These are phyloP conservation scores for Drosophila kurseongensis DNA, from an alignment of 1,140 invertebrate genomes.

Conservation along the genomic window DNA sequence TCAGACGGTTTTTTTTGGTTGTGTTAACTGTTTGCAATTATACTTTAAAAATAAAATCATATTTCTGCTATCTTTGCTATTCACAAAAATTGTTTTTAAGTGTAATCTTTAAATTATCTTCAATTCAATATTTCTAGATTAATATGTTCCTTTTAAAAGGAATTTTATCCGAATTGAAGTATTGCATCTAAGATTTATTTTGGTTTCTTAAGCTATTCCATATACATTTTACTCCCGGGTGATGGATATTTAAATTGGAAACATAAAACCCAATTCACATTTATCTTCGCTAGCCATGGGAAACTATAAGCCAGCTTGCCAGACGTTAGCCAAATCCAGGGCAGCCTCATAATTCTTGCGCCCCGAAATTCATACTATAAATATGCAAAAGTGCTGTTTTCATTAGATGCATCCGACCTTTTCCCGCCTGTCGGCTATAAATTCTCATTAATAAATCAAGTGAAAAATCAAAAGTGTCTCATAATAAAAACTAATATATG, in stretches of 20 bases:
- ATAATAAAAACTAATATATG: slow-evolving; percentile 69
- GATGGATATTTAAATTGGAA: slow-evolving; percentile 1
- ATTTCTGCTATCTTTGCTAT: too few species aligned
- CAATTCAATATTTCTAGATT: too few species aligned
- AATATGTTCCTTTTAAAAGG: too few species aligned
- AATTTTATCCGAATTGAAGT: too few species aligned
- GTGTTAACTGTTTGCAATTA: too few species aligned
- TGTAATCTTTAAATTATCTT: too few species aligned
- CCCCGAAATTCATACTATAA: slow-evolving; percentile 50
- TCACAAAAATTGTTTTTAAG: too few species aligned
- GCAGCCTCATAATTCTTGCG: slow-evolving; percentile 47
- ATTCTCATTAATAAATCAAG: slow-evolving; percentile 74
- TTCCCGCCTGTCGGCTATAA: slow-evolving; percentile 52
- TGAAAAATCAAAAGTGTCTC: slow-evolving; percentile 72
- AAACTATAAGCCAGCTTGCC: slow-evolving; percentile 23
- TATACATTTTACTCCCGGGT: neutral
- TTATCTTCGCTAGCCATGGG: slow-evolving; percentile 11
- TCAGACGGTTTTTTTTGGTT: too few species aligned
- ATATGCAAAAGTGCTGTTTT: slow-evolving; percentile 51
- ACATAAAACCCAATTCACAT: slow-evolving; percentile 29
- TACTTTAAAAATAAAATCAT: too few species aligned
- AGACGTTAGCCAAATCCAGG: slow-evolving; percentile 20
- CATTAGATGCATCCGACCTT: slow-evolving; percentile 44
- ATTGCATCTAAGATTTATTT: too few species aligned
- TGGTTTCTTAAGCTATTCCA: neutral